These are phyloP conservation scores for Sorex fumeus DNA, from an alignment of 2,113 vertebrate genomes.

Conservation along the genomic window DNA sequence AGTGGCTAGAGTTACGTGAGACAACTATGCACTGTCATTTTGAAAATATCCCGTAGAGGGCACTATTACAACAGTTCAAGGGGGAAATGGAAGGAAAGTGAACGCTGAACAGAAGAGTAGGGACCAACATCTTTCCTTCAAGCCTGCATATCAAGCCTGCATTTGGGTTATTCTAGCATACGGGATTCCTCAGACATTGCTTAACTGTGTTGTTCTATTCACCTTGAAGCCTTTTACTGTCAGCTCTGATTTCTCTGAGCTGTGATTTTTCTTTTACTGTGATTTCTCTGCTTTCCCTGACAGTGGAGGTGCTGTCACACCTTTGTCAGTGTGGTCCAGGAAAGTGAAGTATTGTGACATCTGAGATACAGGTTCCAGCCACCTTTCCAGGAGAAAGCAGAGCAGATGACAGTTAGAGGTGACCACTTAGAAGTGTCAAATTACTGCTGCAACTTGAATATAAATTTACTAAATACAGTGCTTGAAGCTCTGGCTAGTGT, in stretches of 20 bases:
- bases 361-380: neutral
- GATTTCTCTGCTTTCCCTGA: neutral
- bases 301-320: neutral
- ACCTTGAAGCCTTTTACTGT: neutral
- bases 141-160: no score
- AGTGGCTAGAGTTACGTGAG: neutral
- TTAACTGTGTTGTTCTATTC: neutral
- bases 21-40: neutral
- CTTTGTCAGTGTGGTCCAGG: neutral
- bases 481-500: neutral
- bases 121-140: neutral
- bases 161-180: neutral
- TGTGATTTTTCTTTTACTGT: neutral
- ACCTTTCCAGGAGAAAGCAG: neutral
- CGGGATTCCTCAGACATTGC: neutral
- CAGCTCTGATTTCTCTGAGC: neutral
- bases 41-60: conserved; percentile 71
- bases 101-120: neutral
- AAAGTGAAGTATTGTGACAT: conserved; percentile 1
- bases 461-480: neutral
- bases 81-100: neutral
- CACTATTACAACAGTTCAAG: conserved; percentile 70
- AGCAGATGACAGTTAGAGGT: neutral
- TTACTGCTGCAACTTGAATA: neutral
- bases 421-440: neutral